A percentile compares a stretch with the other conserved stretches of the same genome.
Conservation (phyloP, 2,113 vertebrate genomes). For the Suricata suricatta region DNA sequence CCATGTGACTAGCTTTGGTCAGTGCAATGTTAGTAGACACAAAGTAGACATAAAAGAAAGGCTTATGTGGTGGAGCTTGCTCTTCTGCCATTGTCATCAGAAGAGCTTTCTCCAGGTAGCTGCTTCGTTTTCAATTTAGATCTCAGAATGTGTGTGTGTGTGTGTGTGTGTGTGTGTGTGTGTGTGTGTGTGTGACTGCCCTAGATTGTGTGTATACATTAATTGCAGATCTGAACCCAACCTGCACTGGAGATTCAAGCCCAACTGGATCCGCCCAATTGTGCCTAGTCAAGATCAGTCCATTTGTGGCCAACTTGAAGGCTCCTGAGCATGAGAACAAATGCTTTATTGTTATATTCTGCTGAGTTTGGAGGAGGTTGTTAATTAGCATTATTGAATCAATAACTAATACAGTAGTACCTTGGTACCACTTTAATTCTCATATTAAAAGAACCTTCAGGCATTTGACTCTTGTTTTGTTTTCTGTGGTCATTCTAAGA, state of each 20-base stretch:
- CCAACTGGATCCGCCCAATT: not conserved
- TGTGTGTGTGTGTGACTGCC: not conserved
- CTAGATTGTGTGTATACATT: not conserved
- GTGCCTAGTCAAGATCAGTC: not conserved
- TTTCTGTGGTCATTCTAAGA: not conserved
- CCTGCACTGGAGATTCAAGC: not conserved
- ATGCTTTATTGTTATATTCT: not conserved
- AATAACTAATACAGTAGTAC: not conserved
- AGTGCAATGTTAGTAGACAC: not conserved
- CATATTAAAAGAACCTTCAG: not conserved
- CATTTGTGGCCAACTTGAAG: not conserved
- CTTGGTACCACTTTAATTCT: not conserved
- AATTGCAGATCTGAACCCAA: not conserved
- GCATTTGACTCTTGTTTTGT: not conserved
- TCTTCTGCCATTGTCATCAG: not conserved
- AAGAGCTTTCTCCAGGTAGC: not conserved
- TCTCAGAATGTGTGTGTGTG: not conserved
- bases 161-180: not conserved
- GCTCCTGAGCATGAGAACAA: not conserved
- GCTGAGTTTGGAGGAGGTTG: not conserved
- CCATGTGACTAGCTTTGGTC: not conserved
- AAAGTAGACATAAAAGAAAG: not conserved
- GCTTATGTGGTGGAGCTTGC: not conserved
- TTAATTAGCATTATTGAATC: not conserved
- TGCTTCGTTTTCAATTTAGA: not conserved